These are phyloP conservation scores for Rhyacichthys aspro DNA, from an alignment of 2,797 vertebrate genomes.

Conservation along the genomic window DNA sequence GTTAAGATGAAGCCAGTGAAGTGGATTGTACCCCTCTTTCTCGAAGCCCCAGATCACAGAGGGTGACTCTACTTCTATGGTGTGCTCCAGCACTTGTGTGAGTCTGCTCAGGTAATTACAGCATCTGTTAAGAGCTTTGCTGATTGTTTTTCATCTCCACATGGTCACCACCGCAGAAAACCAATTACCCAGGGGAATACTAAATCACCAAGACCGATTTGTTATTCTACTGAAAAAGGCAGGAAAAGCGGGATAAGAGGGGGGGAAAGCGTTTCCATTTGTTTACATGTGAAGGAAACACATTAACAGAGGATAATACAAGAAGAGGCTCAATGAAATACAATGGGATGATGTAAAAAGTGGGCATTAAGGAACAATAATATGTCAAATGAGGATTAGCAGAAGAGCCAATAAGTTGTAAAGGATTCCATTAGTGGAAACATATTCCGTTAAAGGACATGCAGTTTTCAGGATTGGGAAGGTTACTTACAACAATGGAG, in stretches of 20 bases:
- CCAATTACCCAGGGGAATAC: conserved; percentile 79
- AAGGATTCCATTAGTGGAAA: neutral
- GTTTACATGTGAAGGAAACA: conserved; percentile 43
- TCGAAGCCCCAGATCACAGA: conserved; percentile 57
- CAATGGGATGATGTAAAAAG: neutral
- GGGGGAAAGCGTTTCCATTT: conserved; percentile 37
- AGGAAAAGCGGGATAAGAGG: conserved; percentile 52
- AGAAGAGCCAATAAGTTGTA: conserved; percentile 1
- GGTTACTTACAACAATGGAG: too few relatives aligned
- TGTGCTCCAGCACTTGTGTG: conserved; percentile 59
- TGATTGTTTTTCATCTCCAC: conserved; percentile 87
- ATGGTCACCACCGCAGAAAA: conserved; percentile 85
- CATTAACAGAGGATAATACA: conserved; percentile 24
- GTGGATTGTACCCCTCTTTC: conserved; percentile 48
- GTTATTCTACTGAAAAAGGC: conserved; percentile 65
- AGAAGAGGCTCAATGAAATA: conserved; percentile 12
- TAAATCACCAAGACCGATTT: conserved; percentile 73
- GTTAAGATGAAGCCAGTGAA: conserved; percentile 43
- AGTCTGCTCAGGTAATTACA: conserved; percentile 83
- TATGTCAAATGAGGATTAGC: conserved; percentile 4
- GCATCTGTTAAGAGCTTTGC: conserved; percentile 84
- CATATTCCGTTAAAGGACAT: neutral
- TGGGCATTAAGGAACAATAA: conserved; percentile 1
- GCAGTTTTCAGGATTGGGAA: neutral
- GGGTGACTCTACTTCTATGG: conserved; percentile 49